These are phyloP conservation scores for Daubentonia madagascariensis DNA, from an alignment of 2,113 vertebrate species.

Conservation along the genomic window DNA sequence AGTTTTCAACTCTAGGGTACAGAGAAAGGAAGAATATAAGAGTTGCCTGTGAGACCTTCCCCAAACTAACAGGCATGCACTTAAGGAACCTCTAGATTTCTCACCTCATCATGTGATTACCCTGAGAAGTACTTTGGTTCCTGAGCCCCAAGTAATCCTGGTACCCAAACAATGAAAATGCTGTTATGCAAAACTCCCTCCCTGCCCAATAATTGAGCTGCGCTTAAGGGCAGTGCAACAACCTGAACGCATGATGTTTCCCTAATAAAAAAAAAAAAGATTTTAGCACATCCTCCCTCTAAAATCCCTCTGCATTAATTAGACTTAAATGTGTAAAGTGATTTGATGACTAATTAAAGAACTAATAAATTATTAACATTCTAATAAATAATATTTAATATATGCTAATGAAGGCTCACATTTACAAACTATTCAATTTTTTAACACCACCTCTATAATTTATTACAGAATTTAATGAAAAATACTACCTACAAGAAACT, in stretches of 20 bases:
- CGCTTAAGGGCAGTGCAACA: background rate
- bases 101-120: background rate
- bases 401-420: slow-evolving; percentile 9
- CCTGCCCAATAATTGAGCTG: background rate
- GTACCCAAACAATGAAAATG: background rate
- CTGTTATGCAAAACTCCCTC: background rate
- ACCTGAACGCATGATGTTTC: background rate
- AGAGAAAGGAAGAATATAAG: background rate
- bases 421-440: slow-evolving; percentile 40
- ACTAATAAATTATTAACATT: slow-evolving; percentile 52
- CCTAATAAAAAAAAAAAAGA: background rate
- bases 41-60: background rate
- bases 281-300: slow-evolving; percentile 13
- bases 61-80: background rate
- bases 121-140: background rate
- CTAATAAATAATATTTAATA: slow-evolving; percentile 51
- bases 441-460: background rate
- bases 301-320: slow-evolving; percentile 59
- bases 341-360: slow-evolving; percentile 54
- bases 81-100: background rate
- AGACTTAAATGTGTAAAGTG: slow-evolving; percentile 47
- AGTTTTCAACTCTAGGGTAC: background rate
- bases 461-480: slow-evolving; percentile 45
- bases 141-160: background rate
- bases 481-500: background rate